Base-by-base conservation (phyloP, 2,888 invertebrate genomes). In the Amiota communis region DNA sequence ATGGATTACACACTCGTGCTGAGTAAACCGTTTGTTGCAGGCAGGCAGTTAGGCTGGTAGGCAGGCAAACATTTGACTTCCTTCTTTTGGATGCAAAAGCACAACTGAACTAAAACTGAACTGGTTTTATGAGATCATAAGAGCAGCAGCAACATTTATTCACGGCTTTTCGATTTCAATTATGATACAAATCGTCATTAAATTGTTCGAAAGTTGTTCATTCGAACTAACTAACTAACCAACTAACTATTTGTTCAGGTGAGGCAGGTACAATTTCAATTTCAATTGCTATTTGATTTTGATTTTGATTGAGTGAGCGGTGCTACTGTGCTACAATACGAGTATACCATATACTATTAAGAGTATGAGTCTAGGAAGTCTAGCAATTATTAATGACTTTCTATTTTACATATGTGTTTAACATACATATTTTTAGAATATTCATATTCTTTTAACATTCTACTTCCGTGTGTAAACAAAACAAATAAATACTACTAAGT, bases 141-240 rank as follows among this genome's bases (percentile, higher is more conserved):
- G 78, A 12, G 8, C 48, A 53, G 56, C 17, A 83, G 83, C 85
- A 82, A 84, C 85, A 83, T 85, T 83, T 83, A 83, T 83, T 83
- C 85, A 83, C 83, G 83, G 85, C 83, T 80, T 85, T 83, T 83
- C 83, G 83, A 83, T 83, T 83, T 83, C 85, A 83, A 83, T 83
- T 83, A 83, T 85, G 85, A 83, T 83, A 83, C 83, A 83, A 85
- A 85, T 83, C 84, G 81, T 83, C 83, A 85, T 83, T 83, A 85
- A 85, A 59, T 59, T 84, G 83, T 83, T 85, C 84, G 83, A 83
- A 83, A 83, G 83, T 83, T 83, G 83, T 81, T 85, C 83, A 20
- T n/a, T n/a, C n/a, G n/a, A n/a, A n/a, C n/a, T 53, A n/a, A 48
- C 36, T 36, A 36, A 23, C 23, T 2, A 23, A 23, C 23, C 3